Conservation (phyloP, 1,140 invertebrate genomes). For the Monomorium pharaonis region DNA sequence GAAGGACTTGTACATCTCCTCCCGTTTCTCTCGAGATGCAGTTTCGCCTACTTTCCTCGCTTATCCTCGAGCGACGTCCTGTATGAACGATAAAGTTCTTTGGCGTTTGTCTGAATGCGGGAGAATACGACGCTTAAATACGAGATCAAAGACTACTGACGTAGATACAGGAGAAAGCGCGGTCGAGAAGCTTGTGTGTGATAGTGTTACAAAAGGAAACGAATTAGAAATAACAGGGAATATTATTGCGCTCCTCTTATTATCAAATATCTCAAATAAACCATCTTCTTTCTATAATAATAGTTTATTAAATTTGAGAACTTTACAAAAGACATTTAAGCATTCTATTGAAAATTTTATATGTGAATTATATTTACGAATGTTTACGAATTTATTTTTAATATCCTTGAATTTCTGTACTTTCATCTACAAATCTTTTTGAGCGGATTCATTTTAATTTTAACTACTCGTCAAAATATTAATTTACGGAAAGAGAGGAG, state of each 20-base stretch:
- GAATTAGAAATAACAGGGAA: slow-evolving; percentile 13
- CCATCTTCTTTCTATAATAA: background rate
- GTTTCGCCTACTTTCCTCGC: background rate
- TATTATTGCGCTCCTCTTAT: slow-evolving; percentile 10
- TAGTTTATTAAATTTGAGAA: background rate
- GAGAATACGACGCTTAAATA: slow-evolving; percentile 50
- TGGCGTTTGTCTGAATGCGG: slow-evolving; percentile 14
- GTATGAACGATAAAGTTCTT: slow-evolving; percentile 36
- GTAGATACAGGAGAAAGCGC: background rate
- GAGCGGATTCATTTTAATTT: background rate
- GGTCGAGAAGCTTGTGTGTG: slow-evolving; percentile 1
- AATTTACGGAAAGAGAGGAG: too few relatives aligned
- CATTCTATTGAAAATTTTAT: background rate
- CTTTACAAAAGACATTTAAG: background rate
- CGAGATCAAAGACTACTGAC: slow-evolving; percentile 32
- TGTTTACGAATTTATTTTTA: background rate
- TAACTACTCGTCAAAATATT: background rate
- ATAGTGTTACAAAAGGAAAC: slow-evolving; percentile 13
- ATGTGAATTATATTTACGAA: background rate
- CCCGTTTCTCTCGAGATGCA: background rate
- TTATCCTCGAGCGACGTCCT: slow-evolving; percentile 16
- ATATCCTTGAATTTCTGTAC: background rate
- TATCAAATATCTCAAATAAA: slow-evolving; percentile 20
- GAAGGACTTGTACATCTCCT: background rate
- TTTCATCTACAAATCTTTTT: background rate